Base-by-base conservation (phyloP, 2,888 invertebrate species). In the Sycophila texana region DNA sequence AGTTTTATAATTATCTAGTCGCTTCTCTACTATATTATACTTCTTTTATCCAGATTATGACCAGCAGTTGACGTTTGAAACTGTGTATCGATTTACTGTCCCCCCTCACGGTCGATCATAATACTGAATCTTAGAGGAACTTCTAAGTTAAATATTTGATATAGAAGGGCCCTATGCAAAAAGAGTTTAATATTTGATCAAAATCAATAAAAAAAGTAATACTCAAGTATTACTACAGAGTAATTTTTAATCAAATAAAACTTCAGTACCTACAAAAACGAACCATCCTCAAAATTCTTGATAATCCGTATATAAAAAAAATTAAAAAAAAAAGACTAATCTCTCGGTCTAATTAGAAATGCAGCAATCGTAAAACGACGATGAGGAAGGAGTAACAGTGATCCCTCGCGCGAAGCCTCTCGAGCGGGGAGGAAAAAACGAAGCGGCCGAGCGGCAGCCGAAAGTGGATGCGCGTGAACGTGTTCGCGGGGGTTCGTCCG, bases 401-500 rank as follows among this genome's bases (percentile, higher is more conserved):
- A 7, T 7, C 39, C 0, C 5, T 39, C 7, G 39, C 39, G 26
- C n/a, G n/a, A 12, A 3, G 53, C 53, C 39, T 13, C 10, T 4
- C 14, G 14, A 53, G 53, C 63, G 16, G 12, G 39, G 39, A 18
- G 63, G n/a, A 63, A 68, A 68, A 55, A 55, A 51, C 22, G 51
- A 26, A 55, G 68, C 13, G 22, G 53, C 20, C 20, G n/a, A 67
- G 51, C 16, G 26, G 55, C n/a, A 22, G 53, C 39, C 30, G n/a
- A 67, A 47, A 53, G 71, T 57, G 47, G 26, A 74, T 20, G 60
- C 39, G 73, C 47, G 47, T 12, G n/a, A 39, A 4, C 57, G 61
- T 66, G 77, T 77, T 77, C 71, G 77, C 74, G 77, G 80, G 77
- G 80, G 74, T 77, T 71, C 80, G 74, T 67, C 30, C 49, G 30